Evolutionary conservation across 2,888 invertebrate species (phyloP).

Genomic region (Thymelicus acteon): DNA sequence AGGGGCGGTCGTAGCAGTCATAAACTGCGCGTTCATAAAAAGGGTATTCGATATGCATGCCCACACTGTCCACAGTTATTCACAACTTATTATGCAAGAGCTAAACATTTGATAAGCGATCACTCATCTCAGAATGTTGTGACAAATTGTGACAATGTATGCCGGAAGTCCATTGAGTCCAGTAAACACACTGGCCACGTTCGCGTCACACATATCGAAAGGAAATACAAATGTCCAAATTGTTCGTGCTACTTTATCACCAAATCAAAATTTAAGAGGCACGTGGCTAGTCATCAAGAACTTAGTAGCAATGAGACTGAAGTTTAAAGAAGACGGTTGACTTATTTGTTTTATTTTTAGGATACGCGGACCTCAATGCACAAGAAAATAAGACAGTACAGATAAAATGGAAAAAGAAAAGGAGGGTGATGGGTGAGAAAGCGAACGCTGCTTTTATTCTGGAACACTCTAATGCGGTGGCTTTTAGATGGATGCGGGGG

Average conservation of each 20-base stretch:
- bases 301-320: background rate
- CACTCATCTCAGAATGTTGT: conserved; percentile 62
- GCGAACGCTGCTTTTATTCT: conserved; percentile 65
- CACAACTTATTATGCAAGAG: conserved; percentile 66
- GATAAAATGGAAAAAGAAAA: conserved; percentile 61
- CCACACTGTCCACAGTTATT: conserved; percentile 72
- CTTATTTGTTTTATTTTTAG: conserved; percentile 61
- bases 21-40: conserved; percentile 63
- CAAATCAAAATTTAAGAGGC: conserved; percentile 61
- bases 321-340: conserved; percentile 16
- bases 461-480: conserved; percentile 65
- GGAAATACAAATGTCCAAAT: conserved; percentile 56
- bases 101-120: conserved; percentile 66
- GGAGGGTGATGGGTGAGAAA: conserved; percentile 53
- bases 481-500: conserved; percentile 65
- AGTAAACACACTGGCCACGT: conserved; percentile 66
- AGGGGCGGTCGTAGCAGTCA: conserved; percentile 67
- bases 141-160: conserved; percentile 58
- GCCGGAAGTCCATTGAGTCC: conserved; percentile 63
- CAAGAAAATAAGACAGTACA: conserved; percentile 42
- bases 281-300: conserved; percentile 54
- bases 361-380: conserved; percentile 48
- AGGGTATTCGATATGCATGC: conserved; percentile 70
- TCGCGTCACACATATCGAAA: conserved; percentile 58
- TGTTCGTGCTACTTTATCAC: conserved; percentile 59